phyloP scores from a whole-genome alignment of 35 echinoderm and acorn worm species.

The Strongylocentrotus purpuratus region DNA sequence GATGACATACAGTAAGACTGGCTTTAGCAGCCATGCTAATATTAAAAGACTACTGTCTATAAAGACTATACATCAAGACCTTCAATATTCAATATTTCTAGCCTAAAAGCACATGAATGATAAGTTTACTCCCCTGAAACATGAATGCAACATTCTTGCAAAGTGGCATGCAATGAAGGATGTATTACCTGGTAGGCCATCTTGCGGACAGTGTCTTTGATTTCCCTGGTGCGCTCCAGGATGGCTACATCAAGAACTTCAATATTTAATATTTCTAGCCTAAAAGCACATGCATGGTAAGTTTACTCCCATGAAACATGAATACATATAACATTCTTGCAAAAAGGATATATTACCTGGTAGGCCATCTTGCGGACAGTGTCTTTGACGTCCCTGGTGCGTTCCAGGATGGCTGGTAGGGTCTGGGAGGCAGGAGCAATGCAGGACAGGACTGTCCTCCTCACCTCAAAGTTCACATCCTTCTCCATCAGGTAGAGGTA shows the following conservation, averaged over 20 bases:
- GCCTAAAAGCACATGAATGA: too few relatives aligned
- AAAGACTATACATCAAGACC: too few relatives aligned
- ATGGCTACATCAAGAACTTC: too few relatives aligned
- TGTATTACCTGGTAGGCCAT: slow-evolving; percentile 72
- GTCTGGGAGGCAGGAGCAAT: slow-evolving; percentile 86
- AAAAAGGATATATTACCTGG: slow-evolving; percentile 50
- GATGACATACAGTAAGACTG: too few relatives aligned
- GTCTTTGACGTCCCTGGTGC: slow-evolving; percentile 87
- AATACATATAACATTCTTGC: neutral
- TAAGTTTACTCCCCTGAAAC: too few relatives aligned
- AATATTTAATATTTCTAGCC: too few relatives aligned
- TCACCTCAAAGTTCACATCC: slow-evolving; percentile 80
- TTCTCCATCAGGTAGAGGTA: slow-evolving; percentile 78
- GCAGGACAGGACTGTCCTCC: slow-evolving; percentile 72
- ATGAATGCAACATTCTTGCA: neutral
- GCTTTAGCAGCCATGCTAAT: too few relatives aligned
- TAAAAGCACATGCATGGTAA: too few relatives aligned
- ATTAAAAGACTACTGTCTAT: too few relatives aligned
- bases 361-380: slow-evolving; percentile 79
- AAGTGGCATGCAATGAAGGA: too few relatives aligned
- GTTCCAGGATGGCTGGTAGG: slow-evolving; percentile 66
- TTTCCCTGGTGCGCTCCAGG: slow-evolving; percentile 72
- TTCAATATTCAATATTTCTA: too few relatives aligned
- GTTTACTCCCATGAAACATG: too few relatives aligned
- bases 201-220: slow-evolving; percentile 87